Conservation (phyloP, 2,888 invertebrate species). For the Ephialtes manifestator region DNA sequence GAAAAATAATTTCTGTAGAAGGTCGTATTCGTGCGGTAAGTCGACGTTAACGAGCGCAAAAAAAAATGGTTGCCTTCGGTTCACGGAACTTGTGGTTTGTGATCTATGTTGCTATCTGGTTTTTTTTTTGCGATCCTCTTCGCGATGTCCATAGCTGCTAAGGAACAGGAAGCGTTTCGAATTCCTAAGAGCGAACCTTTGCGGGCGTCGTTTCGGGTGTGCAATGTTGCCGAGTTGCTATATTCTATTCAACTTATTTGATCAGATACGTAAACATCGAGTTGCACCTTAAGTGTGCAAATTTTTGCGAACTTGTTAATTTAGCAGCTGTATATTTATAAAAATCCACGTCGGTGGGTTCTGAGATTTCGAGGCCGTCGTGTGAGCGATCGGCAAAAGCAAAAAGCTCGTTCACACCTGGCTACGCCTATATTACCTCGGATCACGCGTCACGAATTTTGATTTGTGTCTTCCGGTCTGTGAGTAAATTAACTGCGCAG, state of each 20-base stretch:
- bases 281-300: constrained; percentile 3
- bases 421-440: not conserved
- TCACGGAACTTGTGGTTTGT: not conserved
- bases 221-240: constrained; percentile 3
- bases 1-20: not conserved
- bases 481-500: not conserved
- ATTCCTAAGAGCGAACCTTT: constrained; percentile 42
- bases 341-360: constrained; percentile 2
- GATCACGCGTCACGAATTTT: constrained; percentile 38
- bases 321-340: not conserved
- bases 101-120: not conserved
- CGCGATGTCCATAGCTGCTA: constrained; percentile 23
- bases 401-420: constrained; percentile 18
- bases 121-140: constrained; percentile 17
- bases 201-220: constrained; percentile 7
- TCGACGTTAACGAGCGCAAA: constrained; percentile 33
- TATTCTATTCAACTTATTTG: not conserved
- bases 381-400: not conserved
- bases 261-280: not conserved
- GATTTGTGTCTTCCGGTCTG: constrained; percentile 52
- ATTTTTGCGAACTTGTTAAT: not conserved
- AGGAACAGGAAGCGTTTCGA: constrained; percentile 65
- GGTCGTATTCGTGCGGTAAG: not conserved
- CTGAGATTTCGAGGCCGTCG: not conserved
- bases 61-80: constrained; percentile 6